Conservation (phyloP, 2,888 invertebrate genomes). For the Zaprionus bogoriensis region DNA sequence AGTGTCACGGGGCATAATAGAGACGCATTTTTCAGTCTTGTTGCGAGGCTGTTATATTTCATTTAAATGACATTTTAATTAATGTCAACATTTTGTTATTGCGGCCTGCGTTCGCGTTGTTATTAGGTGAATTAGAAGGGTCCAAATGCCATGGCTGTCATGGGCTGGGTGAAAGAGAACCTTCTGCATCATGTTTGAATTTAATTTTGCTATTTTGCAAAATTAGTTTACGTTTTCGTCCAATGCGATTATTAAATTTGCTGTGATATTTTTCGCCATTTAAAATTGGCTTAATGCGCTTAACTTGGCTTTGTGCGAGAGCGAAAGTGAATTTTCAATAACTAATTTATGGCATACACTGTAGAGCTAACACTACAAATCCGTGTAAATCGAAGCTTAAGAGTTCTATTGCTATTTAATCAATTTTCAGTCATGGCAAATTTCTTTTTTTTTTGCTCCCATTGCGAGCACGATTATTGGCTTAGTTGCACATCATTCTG, state of each 20-base stretch:
- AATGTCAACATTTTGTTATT: conserved; percentile 74
- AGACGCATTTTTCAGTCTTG: conserved; percentile 60
- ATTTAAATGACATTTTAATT: conserved; percentile 77
- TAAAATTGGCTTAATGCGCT: neutral
- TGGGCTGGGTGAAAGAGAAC: neutral
- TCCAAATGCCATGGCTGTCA: too few species aligned
- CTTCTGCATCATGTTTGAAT: neutral
- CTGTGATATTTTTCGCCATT: neutral
- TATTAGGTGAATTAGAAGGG: conserved; percentile 25
- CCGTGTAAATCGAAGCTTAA: neutral
- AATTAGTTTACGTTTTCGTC: neutral
- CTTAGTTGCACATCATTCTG: too few species aligned
- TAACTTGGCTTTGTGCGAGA: too few species aligned
- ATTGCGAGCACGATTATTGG: too few species aligned
- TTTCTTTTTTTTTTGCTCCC: too few species aligned
- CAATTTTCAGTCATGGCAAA: too few species aligned
- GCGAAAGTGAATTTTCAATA: neutral
- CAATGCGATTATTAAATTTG: neutral
- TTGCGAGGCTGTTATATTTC: conserved; percentile 62
- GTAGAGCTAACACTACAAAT: neutral
- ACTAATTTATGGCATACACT: neutral
- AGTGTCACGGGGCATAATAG: conserved; percentile 46
- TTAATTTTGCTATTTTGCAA: neutral
- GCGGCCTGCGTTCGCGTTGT: conserved; percentile 25
- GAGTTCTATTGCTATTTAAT: too few species aligned